Percentiles rank a stretch among this genome's conserved stretches.
phyloP scores from a whole-genome alignment of 2,888 invertebrate species.

The Zhuqinia jingwanae region DNA sequence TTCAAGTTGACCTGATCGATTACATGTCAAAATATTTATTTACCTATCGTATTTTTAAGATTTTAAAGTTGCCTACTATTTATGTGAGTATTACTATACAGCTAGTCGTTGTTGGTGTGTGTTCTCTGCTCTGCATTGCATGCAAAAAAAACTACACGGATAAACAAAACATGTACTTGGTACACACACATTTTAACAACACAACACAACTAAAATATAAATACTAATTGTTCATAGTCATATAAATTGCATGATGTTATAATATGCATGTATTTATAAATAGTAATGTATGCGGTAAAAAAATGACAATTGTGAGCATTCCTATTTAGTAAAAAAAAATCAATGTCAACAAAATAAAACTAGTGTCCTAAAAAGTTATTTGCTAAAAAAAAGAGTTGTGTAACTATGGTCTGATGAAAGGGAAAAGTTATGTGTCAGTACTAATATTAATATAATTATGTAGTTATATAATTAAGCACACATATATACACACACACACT shows the following conservation, averaged over 20 bases:
- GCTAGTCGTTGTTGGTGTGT: not conserved
- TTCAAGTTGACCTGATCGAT: slow-evolving; percentile 19
- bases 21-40: slow-evolving; percentile 9
- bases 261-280: not conserved
- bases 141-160: not conserved
- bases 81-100: not conserved
- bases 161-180: not conserved
- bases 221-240: not conserved
- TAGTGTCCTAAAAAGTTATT: not conserved
- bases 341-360: not conserved
- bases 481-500: too few relatives aligned
- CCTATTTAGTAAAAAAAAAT: not conserved
- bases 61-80: too few relatives aligned
- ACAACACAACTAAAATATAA: not conserved
- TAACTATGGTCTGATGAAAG: slow-evolving; percentile 23
- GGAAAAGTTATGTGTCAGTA: too few relatives aligned
- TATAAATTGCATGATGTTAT: not conserved
- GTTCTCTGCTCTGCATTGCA: not conserved
- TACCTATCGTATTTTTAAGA: too few relatives aligned
- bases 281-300: too few relatives aligned
- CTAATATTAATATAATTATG: too few relatives aligned
- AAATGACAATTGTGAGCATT: not conserved
- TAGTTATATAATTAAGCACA: too few relatives aligned
- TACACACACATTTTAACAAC: not conserved
- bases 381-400: slow-evolving; percentile 1